Conservation (phyloP, 1,140 invertebrate species). For the Delia radicum region DNA sequence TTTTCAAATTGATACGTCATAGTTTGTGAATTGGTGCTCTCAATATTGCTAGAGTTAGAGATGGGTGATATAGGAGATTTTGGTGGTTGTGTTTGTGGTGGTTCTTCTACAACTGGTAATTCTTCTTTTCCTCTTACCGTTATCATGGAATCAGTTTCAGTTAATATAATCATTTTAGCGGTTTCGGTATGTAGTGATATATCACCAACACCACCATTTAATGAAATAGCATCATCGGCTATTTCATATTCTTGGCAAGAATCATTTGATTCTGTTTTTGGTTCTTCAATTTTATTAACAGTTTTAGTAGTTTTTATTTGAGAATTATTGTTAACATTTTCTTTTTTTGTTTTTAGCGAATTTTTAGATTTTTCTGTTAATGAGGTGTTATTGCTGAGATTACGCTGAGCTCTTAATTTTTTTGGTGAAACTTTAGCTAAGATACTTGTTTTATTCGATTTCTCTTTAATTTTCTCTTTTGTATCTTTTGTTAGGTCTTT, state of each 20-base stretch:
- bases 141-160: constrained; percentile 56
- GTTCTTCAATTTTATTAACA: not conserved
- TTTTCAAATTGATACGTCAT: constrained; percentile 39
- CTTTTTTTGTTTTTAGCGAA: constrained; percentile 14
- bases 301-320: constrained; percentile 33
- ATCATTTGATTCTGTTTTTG: constrained; percentile 13
- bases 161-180: constrained; percentile 54
- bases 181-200: constrained; percentile 30
- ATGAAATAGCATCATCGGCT: constrained; percentile 60
- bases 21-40: not conserved
- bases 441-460: constrained; percentile 30
- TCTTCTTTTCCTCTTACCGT: constrained; percentile 70
- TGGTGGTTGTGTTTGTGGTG: constrained; percentile 1
- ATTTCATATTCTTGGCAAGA: constrained; percentile 59
- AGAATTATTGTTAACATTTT: constrained; percentile 28
- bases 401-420: constrained; percentile 25
- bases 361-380: constrained; percentile 25
- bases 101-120: constrained; percentile 59
- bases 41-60: not conserved
- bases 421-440: constrained; percentile 48
- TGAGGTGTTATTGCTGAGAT: not conserved
- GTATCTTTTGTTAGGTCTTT: constrained; percentile 36
- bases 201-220: constrained; percentile 55
- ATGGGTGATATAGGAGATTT: not conserved
- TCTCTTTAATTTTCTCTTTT: constrained; percentile 37